Evolutionary conservation across 2,113 vertebrate genomes (phyloP).

Genomic region (Sylvia atricapilla): DNA sequence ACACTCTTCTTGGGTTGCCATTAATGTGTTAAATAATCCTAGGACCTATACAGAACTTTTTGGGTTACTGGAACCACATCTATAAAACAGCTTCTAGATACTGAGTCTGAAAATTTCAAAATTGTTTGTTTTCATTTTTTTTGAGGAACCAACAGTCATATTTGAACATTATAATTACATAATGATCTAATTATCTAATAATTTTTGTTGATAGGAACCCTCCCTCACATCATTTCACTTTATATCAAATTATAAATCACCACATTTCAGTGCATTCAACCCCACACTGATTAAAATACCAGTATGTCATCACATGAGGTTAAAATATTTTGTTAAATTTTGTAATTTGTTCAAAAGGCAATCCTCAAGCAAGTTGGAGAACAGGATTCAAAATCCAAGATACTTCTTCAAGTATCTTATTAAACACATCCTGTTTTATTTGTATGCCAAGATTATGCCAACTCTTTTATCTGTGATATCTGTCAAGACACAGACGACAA

Average conservation of each 20-base stretch:
- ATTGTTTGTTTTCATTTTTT: background rate
- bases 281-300: background rate
- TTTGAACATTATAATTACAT: background rate
- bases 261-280: background rate
- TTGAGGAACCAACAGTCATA: background rate
- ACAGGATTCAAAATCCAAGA: constrained; percentile 22
- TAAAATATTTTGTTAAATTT: constrained; percentile 29
- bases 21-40: background rate
- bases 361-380: background rate
- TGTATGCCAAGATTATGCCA: constrained; percentile 29
- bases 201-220: background rate
- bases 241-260: background rate
- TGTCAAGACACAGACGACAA: constrained; percentile 49
- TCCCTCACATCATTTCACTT: background rate
- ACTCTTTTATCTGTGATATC: constrained; percentile 44
- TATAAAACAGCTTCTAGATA: background rate
- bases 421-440: constrained; percentile 55
- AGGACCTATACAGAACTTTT: background rate
- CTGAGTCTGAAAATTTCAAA: background rate
- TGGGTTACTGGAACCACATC: background rate
- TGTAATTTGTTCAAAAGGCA: constrained; percentile 37
- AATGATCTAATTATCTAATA: constrained; percentile 13
- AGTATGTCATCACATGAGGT: background rate
- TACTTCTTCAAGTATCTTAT: constrained; percentile 39
- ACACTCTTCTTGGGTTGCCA: background rate